Percentiles rank a stretch among this genome's conserved stretches.
These are phyloP conservation scores for Encarsia formosa DNA, from an alignment of 2,888 invertebrate species.

Conservation along the genomic window DNA sequence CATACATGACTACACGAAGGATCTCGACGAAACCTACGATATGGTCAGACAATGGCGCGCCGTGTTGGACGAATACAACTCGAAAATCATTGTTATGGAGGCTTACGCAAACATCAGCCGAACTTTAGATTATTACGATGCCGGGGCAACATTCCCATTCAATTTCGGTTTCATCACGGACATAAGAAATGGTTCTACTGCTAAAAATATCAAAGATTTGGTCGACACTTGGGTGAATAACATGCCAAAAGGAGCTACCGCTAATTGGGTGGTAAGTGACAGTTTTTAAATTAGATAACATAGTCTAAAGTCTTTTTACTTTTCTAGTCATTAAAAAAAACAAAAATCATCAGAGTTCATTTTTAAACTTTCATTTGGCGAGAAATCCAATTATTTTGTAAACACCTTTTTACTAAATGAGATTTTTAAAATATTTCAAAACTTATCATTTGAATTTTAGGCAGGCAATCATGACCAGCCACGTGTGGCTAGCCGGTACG, in stretches of 20 bases:
- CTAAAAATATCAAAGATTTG: slow-evolving; percentile 53
- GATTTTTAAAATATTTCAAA: no score
- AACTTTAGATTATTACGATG: slow-evolving; percentile 61
- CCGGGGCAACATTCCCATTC: slow-evolving; percentile 62
- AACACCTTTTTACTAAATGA: no score
- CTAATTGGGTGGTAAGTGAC: slow-evolving; percentile 64
- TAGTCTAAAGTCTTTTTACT: no score
- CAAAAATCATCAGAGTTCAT: no score
- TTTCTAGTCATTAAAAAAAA: no score
- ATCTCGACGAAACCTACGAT: slow-evolving; percentile 58
- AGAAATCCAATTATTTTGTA: no score
- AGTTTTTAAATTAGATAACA: no score
- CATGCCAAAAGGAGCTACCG: slow-evolving; percentile 57
- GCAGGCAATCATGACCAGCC: slow-evolving; percentile 68
- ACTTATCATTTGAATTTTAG: no score
- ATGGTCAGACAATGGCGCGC: slow-evolving; percentile 58
- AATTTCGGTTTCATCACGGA: slow-evolving; percentile 62
- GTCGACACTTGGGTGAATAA: slow-evolving; percentile 59
- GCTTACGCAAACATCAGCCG: slow-evolving; percentile 57
- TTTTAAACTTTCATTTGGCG: no score
- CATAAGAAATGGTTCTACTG: slow-evolving; percentile 51
- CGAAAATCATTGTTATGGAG: slow-evolving; percentile 56
- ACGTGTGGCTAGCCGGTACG: slow-evolving; percentile 62
- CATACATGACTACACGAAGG: slow-evolving; percentile 59
- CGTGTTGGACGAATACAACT: slow-evolving; percentile 52